phyloP scores from a whole-genome alignment of 1,140 invertebrate species.

The Drosophila littoralis region DNA sequence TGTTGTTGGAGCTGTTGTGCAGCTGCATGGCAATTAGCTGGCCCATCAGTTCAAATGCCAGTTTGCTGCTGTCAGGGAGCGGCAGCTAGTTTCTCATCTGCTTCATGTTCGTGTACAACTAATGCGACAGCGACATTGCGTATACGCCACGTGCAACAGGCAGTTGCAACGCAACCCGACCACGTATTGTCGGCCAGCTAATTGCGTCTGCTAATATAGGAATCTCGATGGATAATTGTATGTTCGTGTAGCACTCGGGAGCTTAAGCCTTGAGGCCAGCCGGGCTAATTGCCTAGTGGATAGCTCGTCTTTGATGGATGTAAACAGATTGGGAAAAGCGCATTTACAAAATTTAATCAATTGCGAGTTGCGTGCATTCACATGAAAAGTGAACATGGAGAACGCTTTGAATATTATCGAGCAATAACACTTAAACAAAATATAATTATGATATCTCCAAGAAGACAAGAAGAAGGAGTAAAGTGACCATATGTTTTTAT shows the following conservation, averaged over 20 bases:
- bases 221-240: conserved; percentile 21
- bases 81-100: not conserved
- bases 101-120: conserved; percentile 21
- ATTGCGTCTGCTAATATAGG: not conserved
- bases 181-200: not conserved
- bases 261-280: conserved; percentile 1
- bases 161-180: not conserved
- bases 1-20: not conserved
- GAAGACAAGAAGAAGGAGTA: too few relatives aligned
- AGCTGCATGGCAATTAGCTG: conserved; percentile 15
- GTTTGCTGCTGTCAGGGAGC: conserved; percentile 8
- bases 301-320: not conserved
- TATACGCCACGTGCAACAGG: conserved; percentile 33
- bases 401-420: too few relatives aligned
- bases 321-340: too few relatives aligned
- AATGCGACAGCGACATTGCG: conserved; percentile 21
- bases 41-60: conserved; percentile 10
- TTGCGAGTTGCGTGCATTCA: too few relatives aligned
- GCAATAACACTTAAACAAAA: too few relatives aligned
- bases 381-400: too few relatives aligned
- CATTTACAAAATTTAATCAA: too few relatives aligned
- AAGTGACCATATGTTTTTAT: too few relatives aligned
- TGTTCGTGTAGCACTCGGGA: not conserved
- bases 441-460: too few relatives aligned
- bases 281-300: conserved; percentile 3